Conservation (phyloP, 2,888 invertebrate species). For the Aporophyla nigra region DNA sequence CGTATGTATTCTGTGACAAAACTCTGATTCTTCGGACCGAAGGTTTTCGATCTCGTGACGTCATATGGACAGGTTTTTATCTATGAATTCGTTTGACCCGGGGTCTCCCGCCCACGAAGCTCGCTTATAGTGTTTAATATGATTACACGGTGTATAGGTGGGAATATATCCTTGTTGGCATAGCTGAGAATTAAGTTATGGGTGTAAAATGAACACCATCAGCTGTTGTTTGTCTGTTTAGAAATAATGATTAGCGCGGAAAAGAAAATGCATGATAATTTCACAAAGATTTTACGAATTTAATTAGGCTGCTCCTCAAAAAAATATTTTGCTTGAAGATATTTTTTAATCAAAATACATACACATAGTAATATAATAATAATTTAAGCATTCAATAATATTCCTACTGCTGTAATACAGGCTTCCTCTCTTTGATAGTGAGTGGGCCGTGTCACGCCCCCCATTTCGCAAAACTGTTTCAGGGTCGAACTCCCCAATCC, state of each 20-base stretch:
- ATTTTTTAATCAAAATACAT: too few species aligned
- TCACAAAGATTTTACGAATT: not conserved
- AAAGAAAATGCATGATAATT: not conserved
- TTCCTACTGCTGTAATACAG: too few species aligned
- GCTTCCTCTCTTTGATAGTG: too few species aligned
- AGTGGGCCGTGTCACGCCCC: too few species aligned
- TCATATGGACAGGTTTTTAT: conserved; percentile 84
- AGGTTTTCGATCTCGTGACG: conserved; percentile 72
- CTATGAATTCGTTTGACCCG: conserved; percentile 87
- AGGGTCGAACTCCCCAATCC: too few species aligned
- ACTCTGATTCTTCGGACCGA: conserved; percentile 26
- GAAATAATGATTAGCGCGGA: not conserved
- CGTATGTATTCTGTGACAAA: conserved; percentile 1
- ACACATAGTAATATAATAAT: too few species aligned
- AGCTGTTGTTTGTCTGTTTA: conserved; percentile 30
- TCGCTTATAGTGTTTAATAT: conserved; percentile 67
- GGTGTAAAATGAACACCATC: conserved; percentile 14
- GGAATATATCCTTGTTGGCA: conserved; percentile 58
- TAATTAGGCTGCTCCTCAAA: not conserved
- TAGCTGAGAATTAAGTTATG: conserved; percentile 41
- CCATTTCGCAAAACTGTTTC: too few species aligned
- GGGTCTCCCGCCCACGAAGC: conserved; percentile 86
- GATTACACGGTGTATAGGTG: conserved; percentile 66
- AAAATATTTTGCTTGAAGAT: not conserved
- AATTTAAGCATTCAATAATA: too few species aligned